Conservation (phyloP, 1,140 invertebrate species). For the Drosophila ogumai region DNA sequence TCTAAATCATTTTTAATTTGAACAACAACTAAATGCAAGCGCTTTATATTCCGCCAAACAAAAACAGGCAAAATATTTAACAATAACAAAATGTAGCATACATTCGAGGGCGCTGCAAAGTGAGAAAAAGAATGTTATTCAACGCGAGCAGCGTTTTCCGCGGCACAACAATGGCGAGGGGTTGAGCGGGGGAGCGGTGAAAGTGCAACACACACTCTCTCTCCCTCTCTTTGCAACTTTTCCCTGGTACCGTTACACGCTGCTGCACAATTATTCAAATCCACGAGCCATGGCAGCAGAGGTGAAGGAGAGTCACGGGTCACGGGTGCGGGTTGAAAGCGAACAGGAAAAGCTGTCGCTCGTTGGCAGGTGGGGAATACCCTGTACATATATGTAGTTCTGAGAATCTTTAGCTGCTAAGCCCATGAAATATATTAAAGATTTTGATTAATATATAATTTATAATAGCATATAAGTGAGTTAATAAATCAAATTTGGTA, state of each 20-base stretch:
- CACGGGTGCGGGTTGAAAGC: neutral
- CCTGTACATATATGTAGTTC: neutral
- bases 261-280: slow-evolving; percentile 83
- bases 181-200: neutral
- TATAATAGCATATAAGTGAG: neutral
- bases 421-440: neutral
- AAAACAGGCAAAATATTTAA: slow-evolving; percentile 51
- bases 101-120: slow-evolving; percentile 43
- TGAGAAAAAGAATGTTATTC: slow-evolving; percentile 43
- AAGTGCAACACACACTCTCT: slow-evolving; percentile 26
- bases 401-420: neutral
- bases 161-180: slow-evolving; percentile 51
- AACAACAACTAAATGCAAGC: slow-evolving; percentile 54
- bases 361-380: slow-evolving; percentile 26
- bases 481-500: neutral
- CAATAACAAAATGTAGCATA: slow-evolving; percentile 70
- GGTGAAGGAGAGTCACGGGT: slow-evolving; percentile 39
- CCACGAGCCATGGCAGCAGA: slow-evolving; percentile 71
- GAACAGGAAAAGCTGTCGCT: slow-evolving; percentile 14
- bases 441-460: neutral
- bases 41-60: slow-evolving; percentile 33
- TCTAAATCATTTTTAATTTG: slow-evolving; percentile 83
- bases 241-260: slow-evolving; percentile 58
- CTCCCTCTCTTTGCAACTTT: slow-evolving; percentile 13
- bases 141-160: slow-evolving; percentile 24